Conservation (phyloP, 2,888 invertebrate genomes). For the Asteroscopus sphinx region DNA sequence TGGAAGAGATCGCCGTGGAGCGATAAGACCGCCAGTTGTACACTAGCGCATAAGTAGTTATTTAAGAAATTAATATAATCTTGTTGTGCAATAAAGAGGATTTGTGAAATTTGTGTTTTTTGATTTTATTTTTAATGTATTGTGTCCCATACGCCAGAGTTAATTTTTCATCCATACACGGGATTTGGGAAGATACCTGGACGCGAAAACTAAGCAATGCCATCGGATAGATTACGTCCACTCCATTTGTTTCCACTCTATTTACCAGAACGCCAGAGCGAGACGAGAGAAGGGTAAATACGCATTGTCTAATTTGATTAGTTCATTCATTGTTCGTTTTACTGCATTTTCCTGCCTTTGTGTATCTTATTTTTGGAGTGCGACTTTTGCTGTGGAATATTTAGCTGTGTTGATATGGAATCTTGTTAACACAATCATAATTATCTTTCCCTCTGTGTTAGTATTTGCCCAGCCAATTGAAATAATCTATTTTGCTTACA, state of each 20-base stretch:
- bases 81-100: too few species aligned
- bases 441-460: background rate
- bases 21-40: too few species aligned
- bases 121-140: too few species aligned
- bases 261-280: slow-evolving; percentile 18
- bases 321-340: slow-evolving; percentile 38
- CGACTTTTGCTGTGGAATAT: slow-evolving; percentile 11
- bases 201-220: slow-evolving; percentile 43
- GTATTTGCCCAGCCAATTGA: background rate
- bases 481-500: background rate
- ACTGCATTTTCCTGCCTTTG: slow-evolving; percentile 30
- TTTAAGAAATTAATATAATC: too few species aligned
- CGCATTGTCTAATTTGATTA: slow-evolving; percentile 37
- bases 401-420: slow-evolving; percentile 4
- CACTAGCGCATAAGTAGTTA: too few species aligned
- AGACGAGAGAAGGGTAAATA: slow-evolving; percentile 22
- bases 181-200: slow-evolving; percentile 18
- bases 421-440: slow-evolving; percentile 19
- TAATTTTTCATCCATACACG: slow-evolving; percentile 39
- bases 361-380: slow-evolving; percentile 21
- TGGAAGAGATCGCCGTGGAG: too few species aligned
- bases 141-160: slow-evolving; percentile 1
- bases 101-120: too few species aligned
- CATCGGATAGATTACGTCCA: slow-evolving; percentile 41
- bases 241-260: slow-evolving; percentile 42